Percentiles rank a stretch among this genome's conserved stretches.
Evolutionary conservation across 2,888 invertebrate species (phyloP).

Genomic region (Lasioglossum zephyrum): DNA sequence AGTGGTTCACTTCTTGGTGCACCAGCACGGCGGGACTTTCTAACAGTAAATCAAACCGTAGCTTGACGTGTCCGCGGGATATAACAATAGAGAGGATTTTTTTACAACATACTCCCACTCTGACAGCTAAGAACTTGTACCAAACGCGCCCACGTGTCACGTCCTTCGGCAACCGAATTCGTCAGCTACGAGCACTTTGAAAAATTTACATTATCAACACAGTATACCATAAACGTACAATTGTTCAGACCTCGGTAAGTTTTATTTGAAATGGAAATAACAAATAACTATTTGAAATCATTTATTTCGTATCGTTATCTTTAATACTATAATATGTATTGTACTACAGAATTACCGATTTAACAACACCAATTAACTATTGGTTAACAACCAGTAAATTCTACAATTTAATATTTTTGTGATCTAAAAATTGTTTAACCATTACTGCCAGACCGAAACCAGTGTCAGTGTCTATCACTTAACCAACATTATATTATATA

Average conservation of each 20-base stretch:
- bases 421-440: too few relatives aligned
- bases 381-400: too few relatives aligned
- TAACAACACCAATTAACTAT: too few relatives aligned
- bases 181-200: not conserved
- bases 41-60: not conserved
- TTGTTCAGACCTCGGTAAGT: not conserved
- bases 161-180: conserved; percentile 3
- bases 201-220: not conserved
- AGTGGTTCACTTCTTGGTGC: not conserved
- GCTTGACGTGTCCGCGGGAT: conserved; percentile 5
- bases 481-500: not conserved
- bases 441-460: too few relatives aligned
- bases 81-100: conserved; percentile 7
- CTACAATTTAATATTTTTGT: too few relatives aligned
- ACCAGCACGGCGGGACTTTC: not conserved
- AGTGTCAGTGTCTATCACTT: too few relatives aligned
- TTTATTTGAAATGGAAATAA: not conserved
- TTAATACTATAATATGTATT: not conserved
- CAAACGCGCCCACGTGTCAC: not conserved
- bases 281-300: not conserved
- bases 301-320: not conserved
- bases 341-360: not conserved
- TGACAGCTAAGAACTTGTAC: not conserved
- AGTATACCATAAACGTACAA: not conserved
- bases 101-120: conserved; percentile 8